Evolutionary conservation across 2,888 invertebrate genomes (phyloP).

Genomic region (Brachylomia viminalis): DNA sequence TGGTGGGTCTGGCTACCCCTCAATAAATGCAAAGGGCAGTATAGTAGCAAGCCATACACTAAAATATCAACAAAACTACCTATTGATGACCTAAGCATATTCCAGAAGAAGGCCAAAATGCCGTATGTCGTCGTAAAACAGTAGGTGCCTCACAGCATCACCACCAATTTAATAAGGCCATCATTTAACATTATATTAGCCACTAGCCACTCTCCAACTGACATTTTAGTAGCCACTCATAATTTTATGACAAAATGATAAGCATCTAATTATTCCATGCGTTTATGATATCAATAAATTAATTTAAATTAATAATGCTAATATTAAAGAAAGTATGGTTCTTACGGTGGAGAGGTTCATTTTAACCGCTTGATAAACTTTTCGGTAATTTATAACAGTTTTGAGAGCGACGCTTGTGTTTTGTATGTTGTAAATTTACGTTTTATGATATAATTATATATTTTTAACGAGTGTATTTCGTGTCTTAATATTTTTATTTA

Average conservation of each 20-base stretch:
- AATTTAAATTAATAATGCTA: conserved; percentile 63
- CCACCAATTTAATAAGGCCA: conserved; percentile 44
- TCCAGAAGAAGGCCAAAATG: conserved; percentile 38
- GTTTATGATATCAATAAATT: conserved; percentile 65
- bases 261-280: conserved; percentile 56
- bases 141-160: conserved; percentile 54
- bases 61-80: conserved; percentile 19
- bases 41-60: neutral
- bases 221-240: conserved; percentile 41
- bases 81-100: conserved; percentile 20
- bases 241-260: conserved; percentile 59
- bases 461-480: neutral
- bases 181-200: conserved; percentile 57
- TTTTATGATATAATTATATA: conserved; percentile 34
- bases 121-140: conserved; percentile 60
- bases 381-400: conserved; percentile 66
- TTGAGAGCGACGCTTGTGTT: conserved; percentile 52
- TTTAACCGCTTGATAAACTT: conserved; percentile 70
- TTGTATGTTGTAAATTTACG: conserved; percentile 49
- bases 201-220: conserved; percentile 38
- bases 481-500: too few relatives aligned
- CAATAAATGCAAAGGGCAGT: neutral
- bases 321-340: conserved; percentile 55
- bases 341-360: conserved; percentile 65
- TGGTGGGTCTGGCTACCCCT: neutral